Evolutionary conservation across 1,140 invertebrate genomes (phyloP), one percentile per base, ranked within the genome.

Genomic region (Zaprionus gabonicus): DNA sequence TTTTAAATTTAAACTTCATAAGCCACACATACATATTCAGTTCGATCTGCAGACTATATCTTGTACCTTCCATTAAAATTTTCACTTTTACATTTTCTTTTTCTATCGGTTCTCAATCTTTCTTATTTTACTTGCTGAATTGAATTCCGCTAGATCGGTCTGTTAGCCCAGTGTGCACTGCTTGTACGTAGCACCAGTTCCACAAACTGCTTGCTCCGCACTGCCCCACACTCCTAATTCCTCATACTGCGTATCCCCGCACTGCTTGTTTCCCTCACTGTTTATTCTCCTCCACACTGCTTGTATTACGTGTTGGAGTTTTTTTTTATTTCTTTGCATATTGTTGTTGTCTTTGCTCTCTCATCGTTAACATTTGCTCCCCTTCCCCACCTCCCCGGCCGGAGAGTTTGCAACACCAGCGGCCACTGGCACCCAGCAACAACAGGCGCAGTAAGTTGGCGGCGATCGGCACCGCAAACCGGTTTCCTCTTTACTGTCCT

Each of bases 281-380:
- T 31, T 58, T 66, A 23, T 3, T 13, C 44, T 3, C 58, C n/a
- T 3, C 58, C n/a, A 70, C 57, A 49, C 63, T 77, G 59, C n/a
- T 65, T 53, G 74, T 90, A 88, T 88, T 90, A 88, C 84, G 84
- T 88, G 81, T 88, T 88, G 84, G 73, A 57, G 81, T 87, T 82
- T 25, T 23, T 23, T 23, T 82, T 51, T 20, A 20, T 20, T 49
- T 46, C 20, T 46, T 51, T 51, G 20, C 20, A 51, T 23, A 25
- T 70, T 74, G 41, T 69, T 70, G 81, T 78, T 46, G 63, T 75
- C 76, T 69, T 81, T 70, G 64, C 74, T 88, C 81, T 88, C 75
- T 79, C 80, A 71, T 53, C 71, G 10, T 23, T 4, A 6, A 23
- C 36, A 23, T 59, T 59, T 56, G 49, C 9, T 31, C 25, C 10